Evolutionary conservation across 2,888 invertebrate genomes (phyloP).

Genomic region (Chrysolina americana): DNA sequence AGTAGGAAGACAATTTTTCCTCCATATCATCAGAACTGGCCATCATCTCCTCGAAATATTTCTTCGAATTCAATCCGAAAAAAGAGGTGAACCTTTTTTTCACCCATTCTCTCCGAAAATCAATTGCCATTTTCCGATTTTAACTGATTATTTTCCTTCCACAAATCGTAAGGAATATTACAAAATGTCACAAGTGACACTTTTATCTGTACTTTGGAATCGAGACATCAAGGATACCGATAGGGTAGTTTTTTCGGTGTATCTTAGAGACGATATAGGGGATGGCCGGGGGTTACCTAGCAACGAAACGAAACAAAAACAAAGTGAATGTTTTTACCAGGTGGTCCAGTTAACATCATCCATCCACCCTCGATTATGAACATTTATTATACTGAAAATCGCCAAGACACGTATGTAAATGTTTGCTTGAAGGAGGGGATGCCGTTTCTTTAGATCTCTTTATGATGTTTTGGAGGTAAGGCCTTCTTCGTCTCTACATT

Average conservation of each 20-base stretch:
- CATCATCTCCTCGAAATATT: slow-evolving; percentile 75
- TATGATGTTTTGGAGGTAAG: no score
- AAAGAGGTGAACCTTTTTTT: slow-evolving; percentile 75
- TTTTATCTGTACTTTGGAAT: neutral
- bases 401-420: no score
- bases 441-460: no score
- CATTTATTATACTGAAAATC: no score
- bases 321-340: neutral
- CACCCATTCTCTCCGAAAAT: slow-evolving; percentile 80
- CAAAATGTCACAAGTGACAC: slow-evolving; percentile 4
- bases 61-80: slow-evolving; percentile 73
- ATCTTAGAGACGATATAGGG: no score
- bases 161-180: neutral
- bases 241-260: no score
- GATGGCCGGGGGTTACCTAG: no score
- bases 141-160: neutral
- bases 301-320: no score
- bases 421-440: no score
- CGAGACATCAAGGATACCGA: neutral
- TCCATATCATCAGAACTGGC: slow-evolving; percentile 72
- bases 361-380: no score
- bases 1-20: slow-evolving; percentile 71
- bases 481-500: no score
- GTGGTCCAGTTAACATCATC: no score
- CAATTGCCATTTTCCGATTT: slow-evolving; percentile 57